Conservation (phyloP, 64 coral and sea anemone genomes). For the Platygyra sinensis region DNA sequence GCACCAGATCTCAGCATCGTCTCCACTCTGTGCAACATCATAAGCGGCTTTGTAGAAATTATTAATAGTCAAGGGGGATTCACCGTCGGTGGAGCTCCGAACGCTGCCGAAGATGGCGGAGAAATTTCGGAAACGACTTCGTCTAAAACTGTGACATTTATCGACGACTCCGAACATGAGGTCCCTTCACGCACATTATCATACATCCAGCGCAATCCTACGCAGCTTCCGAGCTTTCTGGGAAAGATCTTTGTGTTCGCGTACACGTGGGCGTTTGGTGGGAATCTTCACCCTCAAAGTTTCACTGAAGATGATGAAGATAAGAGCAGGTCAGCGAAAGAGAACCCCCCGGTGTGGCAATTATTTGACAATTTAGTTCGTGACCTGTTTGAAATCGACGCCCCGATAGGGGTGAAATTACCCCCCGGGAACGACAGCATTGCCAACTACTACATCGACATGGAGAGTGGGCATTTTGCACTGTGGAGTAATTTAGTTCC, state of each 20-base stretch:
- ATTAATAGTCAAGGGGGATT: slow-evolving; percentile 66
- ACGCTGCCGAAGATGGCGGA: neutral
- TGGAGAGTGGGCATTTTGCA: slow-evolving; percentile 84
- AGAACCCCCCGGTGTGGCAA: slow-evolving; percentile 26
- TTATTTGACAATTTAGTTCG: slow-evolving; percentile 81
- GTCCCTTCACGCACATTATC: slow-evolving; percentile 28
- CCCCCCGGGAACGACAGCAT: slow-evolving; percentile 76
- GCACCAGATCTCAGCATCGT: slow-evolving; percentile 73
- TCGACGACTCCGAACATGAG: slow-evolving; percentile 48
- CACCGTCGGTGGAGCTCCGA: neutral
- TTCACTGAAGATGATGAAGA: slow-evolving; percentile 66
- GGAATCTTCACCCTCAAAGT: slow-evolving; percentile 52
- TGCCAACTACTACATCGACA: slow-evolving; percentile 82
- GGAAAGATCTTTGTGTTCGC: slow-evolving; percentile 92
- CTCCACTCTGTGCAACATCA: slow-evolving; percentile 75
- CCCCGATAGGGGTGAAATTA: slow-evolving; percentile 48
- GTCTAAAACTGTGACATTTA: slow-evolving; percentile 66
- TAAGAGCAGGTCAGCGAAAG: neutral
- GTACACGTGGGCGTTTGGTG: slow-evolving; percentile 93
- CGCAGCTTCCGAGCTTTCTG: slow-evolving; percentile 68
- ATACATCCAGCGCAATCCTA: slow-evolving; percentile 67
- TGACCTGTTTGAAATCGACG: slow-evolving; percentile 69
- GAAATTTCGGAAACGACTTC: slow-evolving; percentile 31
- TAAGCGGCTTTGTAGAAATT: slow-evolving; percentile 73
- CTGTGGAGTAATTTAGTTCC: slow-evolving; percentile 84